Percentiles rank a stretch among this genome's conserved stretches.
These are phyloP conservation scores for Cotesia glomerata DNA, from an alignment of 1,140 invertebrate species.

Conservation along the genomic window DNA sequence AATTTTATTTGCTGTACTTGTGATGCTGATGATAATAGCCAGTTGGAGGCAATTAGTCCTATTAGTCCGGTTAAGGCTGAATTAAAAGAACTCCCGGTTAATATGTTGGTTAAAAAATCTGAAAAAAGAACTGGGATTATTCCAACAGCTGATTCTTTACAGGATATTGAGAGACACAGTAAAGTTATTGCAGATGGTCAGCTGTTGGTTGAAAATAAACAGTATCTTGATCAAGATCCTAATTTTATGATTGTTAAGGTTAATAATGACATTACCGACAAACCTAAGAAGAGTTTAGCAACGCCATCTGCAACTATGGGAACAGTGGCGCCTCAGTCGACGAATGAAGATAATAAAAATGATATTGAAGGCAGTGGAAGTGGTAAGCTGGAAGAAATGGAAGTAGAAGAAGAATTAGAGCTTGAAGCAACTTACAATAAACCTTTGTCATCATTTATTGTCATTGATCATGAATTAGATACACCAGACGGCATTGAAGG, in stretches of 20 bases:
- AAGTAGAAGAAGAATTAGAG: not conserved
- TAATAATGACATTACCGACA: no score
- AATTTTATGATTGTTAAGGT: no score
- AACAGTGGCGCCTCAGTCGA: no score
- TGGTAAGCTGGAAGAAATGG: slow-evolving; percentile 1
- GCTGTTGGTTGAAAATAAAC: not conserved
- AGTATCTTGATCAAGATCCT: no score
- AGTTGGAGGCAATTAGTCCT: slow-evolving; percentile 34
- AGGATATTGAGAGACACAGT: slow-evolving; percentile 4
- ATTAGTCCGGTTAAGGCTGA: slow-evolving; percentile 25
- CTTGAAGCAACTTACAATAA: slow-evolving; percentile 7
- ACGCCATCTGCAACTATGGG: no score
- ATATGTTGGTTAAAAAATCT: not conserved
- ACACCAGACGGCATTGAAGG: slow-evolving; percentile 67
- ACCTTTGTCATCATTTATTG: slow-evolving; percentile 50
- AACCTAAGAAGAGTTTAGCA: no score
- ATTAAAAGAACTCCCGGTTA: not conserved
- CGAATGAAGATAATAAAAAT: no score
- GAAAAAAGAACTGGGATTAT: not conserved
- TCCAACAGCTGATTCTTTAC: not conserved
- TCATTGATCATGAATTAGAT: slow-evolving; percentile 66
- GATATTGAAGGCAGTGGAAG: no score
- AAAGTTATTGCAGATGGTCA: not conserved
- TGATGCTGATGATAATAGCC: slow-evolving; percentile 39
- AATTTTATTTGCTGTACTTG: slow-evolving; percentile 41